Evolutionary conservation across 2,113 vertebrate genomes (phyloP).

Genomic region (Nothoprocta perdicaria): DNA sequence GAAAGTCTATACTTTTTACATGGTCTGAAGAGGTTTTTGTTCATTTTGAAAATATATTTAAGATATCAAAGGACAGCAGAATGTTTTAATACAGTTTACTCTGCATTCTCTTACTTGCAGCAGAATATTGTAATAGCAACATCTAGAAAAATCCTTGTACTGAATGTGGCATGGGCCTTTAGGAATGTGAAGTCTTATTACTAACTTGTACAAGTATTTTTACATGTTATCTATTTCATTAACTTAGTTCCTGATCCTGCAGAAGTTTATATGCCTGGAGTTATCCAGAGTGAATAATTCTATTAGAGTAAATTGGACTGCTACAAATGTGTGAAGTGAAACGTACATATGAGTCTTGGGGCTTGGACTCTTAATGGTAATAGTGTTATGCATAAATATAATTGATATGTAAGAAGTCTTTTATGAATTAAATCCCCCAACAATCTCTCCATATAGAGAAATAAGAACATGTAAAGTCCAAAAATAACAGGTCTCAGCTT

Average conservation of each 20-base stretch:
- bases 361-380: not conserved
- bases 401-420: conserved; percentile 11
- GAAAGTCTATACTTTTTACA: conserved; percentile 19
- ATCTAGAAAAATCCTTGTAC: not conserved
- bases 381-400: conserved; percentile 19
- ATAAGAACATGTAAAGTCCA: not conserved
- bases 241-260: conserved; percentile 22
- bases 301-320: conserved; percentile 41
- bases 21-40: not conserved
- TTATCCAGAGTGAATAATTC: conserved; percentile 54
- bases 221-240: conserved; percentile 47
- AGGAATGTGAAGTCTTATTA: not conserved
- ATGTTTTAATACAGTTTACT: not conserved
- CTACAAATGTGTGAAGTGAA: conserved; percentile 55
- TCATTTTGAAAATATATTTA: not conserved
- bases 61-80: not conserved
- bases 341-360: not conserved
- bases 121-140: not conserved
- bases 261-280: conserved; percentile 22
- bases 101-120: not conserved
- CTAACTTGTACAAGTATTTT: conserved; percentile 20
- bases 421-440: not conserved
- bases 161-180: not conserved
- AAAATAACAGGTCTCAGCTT: not conserved
- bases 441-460: not conserved